Evolutionary conservation across 2,797 vertebrate genomes (phyloP), one percentile per base, ranked within the genome.

Genomic region (Chloroceryle inda): DNA sequence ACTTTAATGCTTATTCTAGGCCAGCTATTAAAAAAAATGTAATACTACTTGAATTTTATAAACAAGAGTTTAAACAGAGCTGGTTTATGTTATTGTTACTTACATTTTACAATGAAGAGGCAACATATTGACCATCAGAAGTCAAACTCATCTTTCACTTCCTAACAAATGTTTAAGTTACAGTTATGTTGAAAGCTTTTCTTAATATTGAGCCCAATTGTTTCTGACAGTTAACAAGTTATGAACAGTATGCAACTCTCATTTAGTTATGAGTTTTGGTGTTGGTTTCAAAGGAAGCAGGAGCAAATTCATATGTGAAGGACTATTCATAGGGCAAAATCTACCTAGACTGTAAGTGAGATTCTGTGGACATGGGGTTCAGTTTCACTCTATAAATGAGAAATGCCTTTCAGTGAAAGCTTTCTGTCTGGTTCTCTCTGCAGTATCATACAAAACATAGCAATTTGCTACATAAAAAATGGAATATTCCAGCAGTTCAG

Each of bases 1-100:
- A 94, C 97, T 98, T 97, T 87, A 92, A 91, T 96, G 93, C 77
- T 96, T 97, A 86, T 86, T 96, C 84, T 97, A 96, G 97, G 89
- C 85, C 79, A 96, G 61, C 68, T 97, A 89, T 96, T 89, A 94
- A 97, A 96, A 97, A 94, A 97, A 96, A 97, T 59, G 84, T 95
- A 97, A 94, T 94, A 93, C 88, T 95, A 97, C 96, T 98, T 96
- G 96, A 95, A 96, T 96, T 95, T 97, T 98, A 97, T 98, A 97
- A 96, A 97, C 89, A 97, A 87, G 77, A 78, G 21, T 94, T 97
- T 98, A 94, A 96, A 96, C 86, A 97, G 78, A 76, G 58, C 89
- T 97, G 94, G 90, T 96, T 97, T 97, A 94, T 97, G 95, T 98
- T 97, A 97, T 93, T 96, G 97, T 97, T 97, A 96, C 79, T 97